phyloP scores from a whole-genome alignment of 1,140 invertebrate genomes.

The Drosophila mojavensis region DNA sequence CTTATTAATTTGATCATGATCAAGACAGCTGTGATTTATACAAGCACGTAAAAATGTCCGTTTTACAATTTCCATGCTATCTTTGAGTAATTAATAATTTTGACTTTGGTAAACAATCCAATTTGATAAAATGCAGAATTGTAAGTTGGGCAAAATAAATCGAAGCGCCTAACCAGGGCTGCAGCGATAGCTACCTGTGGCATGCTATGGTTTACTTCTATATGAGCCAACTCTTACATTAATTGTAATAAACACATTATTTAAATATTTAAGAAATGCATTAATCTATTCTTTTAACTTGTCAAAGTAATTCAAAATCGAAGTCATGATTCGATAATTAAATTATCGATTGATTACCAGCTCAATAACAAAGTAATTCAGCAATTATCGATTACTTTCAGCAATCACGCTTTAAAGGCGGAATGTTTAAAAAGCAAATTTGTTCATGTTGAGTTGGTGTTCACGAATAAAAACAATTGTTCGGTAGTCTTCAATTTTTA shows the following conservation, averaged over 20 bases:
- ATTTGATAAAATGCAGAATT: not conserved
- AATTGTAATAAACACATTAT: not conserved
- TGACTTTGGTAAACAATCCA: not conserved
- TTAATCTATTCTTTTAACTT: too few species aligned
- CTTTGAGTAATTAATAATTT: not conserved
- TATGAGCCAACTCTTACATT: not conserved
- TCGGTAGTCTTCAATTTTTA: slow-evolving; percentile 12
- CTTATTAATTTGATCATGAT: slow-evolving; percentile 41
- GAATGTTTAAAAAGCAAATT: not conserved
- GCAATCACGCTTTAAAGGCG: not conserved
- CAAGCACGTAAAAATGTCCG: slow-evolving; percentile 60
- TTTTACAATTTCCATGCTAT: slow-evolving; percentile 49
- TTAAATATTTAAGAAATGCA: not conserved
- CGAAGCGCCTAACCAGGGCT: slow-evolving; percentile 27
- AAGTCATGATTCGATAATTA: too few species aligned
- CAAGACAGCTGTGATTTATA: slow-evolving; percentile 59
- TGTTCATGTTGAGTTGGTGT: not conserved
- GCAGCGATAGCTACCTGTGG: not conserved
- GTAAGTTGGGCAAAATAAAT: not conserved
- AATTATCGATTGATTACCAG: too few species aligned
- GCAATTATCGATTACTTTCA: too few species aligned
- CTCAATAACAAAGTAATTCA: too few species aligned
- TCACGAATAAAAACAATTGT: slow-evolving; percentile 1
- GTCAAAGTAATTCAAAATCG: too few species aligned
- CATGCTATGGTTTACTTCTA: too few species aligned